Conservation (phyloP, 2,113 vertebrate genomes). For the Prolemur simus region DNA sequence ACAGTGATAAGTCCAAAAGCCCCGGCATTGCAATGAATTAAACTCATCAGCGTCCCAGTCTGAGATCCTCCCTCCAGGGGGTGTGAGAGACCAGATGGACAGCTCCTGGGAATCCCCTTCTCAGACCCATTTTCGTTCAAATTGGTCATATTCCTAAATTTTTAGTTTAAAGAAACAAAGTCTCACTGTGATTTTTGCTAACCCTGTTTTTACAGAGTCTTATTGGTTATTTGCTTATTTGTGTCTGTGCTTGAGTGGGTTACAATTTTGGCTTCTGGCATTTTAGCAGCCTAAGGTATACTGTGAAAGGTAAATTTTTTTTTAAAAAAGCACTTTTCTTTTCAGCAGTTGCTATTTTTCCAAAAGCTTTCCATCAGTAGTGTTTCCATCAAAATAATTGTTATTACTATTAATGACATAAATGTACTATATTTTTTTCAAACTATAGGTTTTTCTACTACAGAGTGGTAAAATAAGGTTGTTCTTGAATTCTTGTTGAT, state of each 20-base stretch:
- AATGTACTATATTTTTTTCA: background rate
- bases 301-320: background rate
- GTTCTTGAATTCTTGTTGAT: background rate
- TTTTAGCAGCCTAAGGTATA: background rate
- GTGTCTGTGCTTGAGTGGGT: background rate
- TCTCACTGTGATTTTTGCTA: background rate
- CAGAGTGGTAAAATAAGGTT: background rate
- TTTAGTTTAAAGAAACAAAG: conserved; percentile 15
- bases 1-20: background rate
- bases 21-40: background rate
- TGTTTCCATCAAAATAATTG: background rate
- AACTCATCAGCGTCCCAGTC: background rate
- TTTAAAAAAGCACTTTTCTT: background rate
- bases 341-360: background rate
- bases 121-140: background rate
- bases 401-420: background rate
- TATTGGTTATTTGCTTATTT: background rate
- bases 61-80: background rate
- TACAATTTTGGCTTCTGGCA: background rate
- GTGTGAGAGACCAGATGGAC: background rate
- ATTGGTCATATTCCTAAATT: background rate
- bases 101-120: background rate
- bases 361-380: background rate
- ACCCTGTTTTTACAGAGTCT: background rate
- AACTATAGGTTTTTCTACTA: background rate